Conservation (phyloP, 2,797 vertebrate genomes). For the Oceanodroma leucorhoa region DNA sequence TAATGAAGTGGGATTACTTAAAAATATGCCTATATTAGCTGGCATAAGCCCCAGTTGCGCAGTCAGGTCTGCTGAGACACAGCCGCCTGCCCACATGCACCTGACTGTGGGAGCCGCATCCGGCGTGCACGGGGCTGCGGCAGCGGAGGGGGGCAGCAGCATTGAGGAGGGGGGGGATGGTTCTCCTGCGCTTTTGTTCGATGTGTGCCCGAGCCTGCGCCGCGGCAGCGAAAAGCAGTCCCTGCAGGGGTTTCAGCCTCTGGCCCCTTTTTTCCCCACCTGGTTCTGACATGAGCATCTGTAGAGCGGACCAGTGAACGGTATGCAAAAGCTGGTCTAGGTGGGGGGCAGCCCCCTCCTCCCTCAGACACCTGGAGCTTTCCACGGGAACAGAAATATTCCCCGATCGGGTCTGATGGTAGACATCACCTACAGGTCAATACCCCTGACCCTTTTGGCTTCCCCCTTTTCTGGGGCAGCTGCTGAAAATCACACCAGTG, state of each 20-base stretch:
- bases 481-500: not conserved
- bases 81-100: not conserved
- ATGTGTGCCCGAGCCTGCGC: rapidly evolving
- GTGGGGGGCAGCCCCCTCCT: not conserved
- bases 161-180: rapidly evolving
- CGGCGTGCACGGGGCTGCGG: rapidly evolving
- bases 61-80: not conserved
- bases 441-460: not conserved
- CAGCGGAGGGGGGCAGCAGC: not conserved
- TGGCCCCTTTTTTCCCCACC: not conserved
- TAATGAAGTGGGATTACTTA: not conserved
- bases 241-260: not conserved
- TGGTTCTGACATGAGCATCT: not conserved
- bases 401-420: rapidly evolving
- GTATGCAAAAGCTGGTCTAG: not conserved
- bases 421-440: not conserved
- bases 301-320: rapidly evolving
- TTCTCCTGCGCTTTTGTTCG: not conserved
- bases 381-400: not conserved
- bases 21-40: not conserved
- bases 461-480: not conserved
- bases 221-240: rapidly evolving
- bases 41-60: not conserved
- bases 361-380: not conserved
- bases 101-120: rapidly evolving